These are phyloP conservation scores for Gavia stellata DNA, from an alignment of 2,113 vertebrate genomes.

Conservation along the genomic window DNA sequence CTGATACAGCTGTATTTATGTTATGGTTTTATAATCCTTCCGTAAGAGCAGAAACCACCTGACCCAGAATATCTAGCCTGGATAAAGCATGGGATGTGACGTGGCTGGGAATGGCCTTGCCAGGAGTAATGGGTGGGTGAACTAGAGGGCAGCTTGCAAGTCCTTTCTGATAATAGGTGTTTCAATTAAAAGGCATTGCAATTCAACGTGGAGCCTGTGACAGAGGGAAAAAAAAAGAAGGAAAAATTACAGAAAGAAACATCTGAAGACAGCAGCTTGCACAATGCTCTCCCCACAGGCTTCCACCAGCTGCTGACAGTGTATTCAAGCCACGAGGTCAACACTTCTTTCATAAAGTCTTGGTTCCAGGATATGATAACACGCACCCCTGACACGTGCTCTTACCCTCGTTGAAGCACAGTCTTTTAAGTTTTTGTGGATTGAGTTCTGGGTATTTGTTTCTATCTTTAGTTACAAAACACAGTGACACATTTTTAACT, in stretches of 20 bases:
- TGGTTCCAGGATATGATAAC: neutral
- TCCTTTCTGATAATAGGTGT: neutral
- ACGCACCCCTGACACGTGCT: neutral
- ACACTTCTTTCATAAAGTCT: neutral
- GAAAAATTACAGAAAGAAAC: neutral
- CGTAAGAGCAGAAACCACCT: neutral
- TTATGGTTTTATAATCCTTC: neutral
- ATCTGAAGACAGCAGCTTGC: neutral
- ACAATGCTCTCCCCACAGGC: neutral
- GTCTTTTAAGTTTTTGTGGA: neutral
- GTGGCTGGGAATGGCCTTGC: neutral
- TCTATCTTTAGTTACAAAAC: slow-evolving; percentile 14
- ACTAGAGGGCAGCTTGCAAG: neutral
- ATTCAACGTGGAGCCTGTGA: neutral
- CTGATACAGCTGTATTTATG: neutral
- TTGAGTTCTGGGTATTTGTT: neutral
- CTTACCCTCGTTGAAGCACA: neutral
- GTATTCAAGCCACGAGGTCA: neutral
- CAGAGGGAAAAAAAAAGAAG: neutral
- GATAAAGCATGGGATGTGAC: neutral
- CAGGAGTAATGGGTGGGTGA: neutral
- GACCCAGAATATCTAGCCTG: neutral
- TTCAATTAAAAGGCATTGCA: neutral
- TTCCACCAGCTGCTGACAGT: neutral
- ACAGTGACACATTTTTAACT: neutral